Conservation (phyloP, 2,113 vertebrate genomes). For the mouse (Mus musculus) region GRCm39 chr3:144631501-144632000, state of each 20-base stretch:
- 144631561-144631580: not conserved
- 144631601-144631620: not conserved
- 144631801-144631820: constrained; percentile 71
- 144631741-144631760: constrained; percentile 61
- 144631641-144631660: not conserved
- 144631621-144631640: not conserved
- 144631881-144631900: constrained; percentile 70
- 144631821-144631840: constrained; percentile 81
- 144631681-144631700: not conserved
- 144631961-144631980: not conserved
- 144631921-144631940: constrained; percentile 74
- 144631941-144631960: constrained; percentile 70
- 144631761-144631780: constrained; percentile 80
- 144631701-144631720: not conserved
- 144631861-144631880: constrained; percentile 45
- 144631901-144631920: constrained; percentile 22
- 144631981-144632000: not conserved
- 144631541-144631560: not conserved
- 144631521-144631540: constrained; percentile 1
- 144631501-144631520: not conserved
- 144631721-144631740: constrained; percentile 26
- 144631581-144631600: constrained; percentile 16
- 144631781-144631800: constrained; percentile 83
- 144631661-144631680: not conserved
- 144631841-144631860: constrained; percentile 74